phyloP scores from a whole-genome alignment of 2,888 invertebrate genomes.

The Crocallis elinguaria region DNA sequence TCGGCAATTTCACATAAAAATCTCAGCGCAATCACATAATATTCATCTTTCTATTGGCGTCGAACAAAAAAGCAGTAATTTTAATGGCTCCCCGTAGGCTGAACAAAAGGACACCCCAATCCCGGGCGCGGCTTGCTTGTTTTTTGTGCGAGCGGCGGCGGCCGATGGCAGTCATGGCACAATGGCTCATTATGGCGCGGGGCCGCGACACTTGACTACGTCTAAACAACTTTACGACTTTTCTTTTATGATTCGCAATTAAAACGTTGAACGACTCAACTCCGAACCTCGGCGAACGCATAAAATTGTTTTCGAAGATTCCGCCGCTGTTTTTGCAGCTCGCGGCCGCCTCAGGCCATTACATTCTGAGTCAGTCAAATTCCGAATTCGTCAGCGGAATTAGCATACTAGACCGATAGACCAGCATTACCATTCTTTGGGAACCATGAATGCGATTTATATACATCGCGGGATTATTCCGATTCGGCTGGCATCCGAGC shows the following conservation, averaged over 20 bases:
- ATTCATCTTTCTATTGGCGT: conserved; percentile 47
- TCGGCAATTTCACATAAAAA: conserved; percentile 41
- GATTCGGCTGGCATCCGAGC: conserved; percentile 23
- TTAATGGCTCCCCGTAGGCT: conserved; percentile 58
- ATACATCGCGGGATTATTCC: conserved; percentile 33
- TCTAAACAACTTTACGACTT: conserved; percentile 54
- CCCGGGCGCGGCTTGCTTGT: conserved; percentile 51
- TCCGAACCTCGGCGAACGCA: conserved; percentile 34
- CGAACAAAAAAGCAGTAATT: conserved; percentile 55
- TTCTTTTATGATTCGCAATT: conserved; percentile 58
- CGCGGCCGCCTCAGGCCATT: conserved; percentile 1
- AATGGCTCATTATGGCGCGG: conserved; percentile 47
- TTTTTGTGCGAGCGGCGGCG: conserved; percentile 49
- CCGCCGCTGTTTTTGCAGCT: conserved; percentile 14
- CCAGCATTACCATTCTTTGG: conserved; percentile 22
- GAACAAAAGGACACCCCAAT: conserved; percentile 59
- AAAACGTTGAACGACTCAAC: conserved; percentile 55
- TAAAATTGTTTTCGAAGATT: conserved; percentile 49
- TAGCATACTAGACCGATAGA: conserved; percentile 28
- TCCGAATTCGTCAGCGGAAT: conserved; percentile 28
- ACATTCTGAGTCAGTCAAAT: conserved; percentile 11
- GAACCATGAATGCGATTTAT: conserved; percentile 31
- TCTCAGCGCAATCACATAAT: conserved; percentile 43
- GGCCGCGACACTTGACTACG: conserved; percentile 36
- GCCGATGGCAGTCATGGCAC: conserved; percentile 28